Evolutionary conservation across 2,888 invertebrate genomes (phyloP), one percentile per base, ranked within the genome.

Genomic region (Lottia gigantea): DNA sequence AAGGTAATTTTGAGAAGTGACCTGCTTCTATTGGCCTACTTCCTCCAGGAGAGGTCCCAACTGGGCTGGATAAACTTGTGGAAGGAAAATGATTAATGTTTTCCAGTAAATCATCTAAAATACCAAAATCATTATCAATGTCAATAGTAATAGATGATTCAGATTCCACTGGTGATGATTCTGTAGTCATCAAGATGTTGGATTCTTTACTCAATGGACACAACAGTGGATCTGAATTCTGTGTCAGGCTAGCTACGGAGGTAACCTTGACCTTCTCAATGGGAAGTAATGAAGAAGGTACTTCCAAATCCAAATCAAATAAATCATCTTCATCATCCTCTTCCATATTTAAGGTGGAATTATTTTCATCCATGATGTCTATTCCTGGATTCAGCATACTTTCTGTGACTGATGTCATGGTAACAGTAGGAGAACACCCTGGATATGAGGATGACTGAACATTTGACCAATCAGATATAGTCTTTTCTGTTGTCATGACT

Each of bases 51-150:
- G 67, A 26, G 1, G 46, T 8, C n/a, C 31, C 8, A n/a, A 62
- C 25, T 7, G 62, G n/a, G n/a, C 62, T 31, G 15, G 15, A 31
- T 7, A 49, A 45, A 46, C 67, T 45, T n/a, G 62, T 25, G 4
- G 31, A 45, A 19, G 64, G 16, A 47, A 62, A 71, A 40, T 68
- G 64, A 8, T 62, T 62, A 46, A 74, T 69, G 15, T 55, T 67
- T 49, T 74, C 68, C 62, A 74, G 65, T 15, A 74, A 46, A 64
- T 65, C 71, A 46, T 74, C 74, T 47, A 74, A 46, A 19, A 74
- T 49, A 49, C 71, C 71, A 63, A 74, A 64, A 46, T 71, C 74
- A 40, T 70, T 67, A 23, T 64, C 61, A n/a, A 67, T 64, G 15
- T 55, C 55, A 8, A 14, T 23, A 2, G 11, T 19, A 11, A 40